These are phyloP conservation scores for Dolichoris vasculosae DNA, from an alignment of 1,140 invertebrate genomes.

Conservation along the genomic window DNA sequence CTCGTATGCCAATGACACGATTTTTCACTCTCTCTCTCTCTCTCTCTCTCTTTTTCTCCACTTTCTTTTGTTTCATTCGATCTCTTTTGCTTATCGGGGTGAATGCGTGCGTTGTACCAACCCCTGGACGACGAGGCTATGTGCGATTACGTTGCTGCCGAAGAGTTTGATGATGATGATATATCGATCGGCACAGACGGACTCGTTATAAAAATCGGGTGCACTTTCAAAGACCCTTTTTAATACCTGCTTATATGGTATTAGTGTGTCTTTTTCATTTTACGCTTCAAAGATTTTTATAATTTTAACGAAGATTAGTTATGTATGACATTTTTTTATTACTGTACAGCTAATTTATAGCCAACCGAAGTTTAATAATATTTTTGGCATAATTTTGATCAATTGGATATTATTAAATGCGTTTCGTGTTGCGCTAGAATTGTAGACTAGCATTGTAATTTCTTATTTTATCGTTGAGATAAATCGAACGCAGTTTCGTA, in stretches of 20 bases:
- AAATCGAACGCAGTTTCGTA: neutral
- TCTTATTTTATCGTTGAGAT: neutral
- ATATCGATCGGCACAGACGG: constrained; percentile 15
- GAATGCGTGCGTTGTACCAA: neutral
- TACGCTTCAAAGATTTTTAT: too few species aligned
- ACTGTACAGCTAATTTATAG: too few species aligned
- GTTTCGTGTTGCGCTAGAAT: neutral
- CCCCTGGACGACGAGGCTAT: neutral
- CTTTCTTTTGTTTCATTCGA: neutral
- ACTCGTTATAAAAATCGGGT: neutral
- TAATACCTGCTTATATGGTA: too few species aligned
- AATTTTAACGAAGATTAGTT: too few species aligned
- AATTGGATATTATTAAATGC: neutral
- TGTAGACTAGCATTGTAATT: neutral
- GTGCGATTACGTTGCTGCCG: too few species aligned
- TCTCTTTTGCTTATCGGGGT: constrained; percentile 46
- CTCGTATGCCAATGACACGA: constrained; percentile 41
- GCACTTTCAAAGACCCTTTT: too few species aligned
- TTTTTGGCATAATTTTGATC: too few species aligned
- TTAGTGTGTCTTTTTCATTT: too few species aligned
- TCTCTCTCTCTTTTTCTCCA: neutral
- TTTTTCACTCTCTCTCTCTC: neutral
- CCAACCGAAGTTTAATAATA: too few species aligned
- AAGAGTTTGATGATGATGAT: constrained; percentile 26
- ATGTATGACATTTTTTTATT: too few species aligned